Conservation (phyloP, 2,797 vertebrate genomes). For the Chaunax sp. region DNA sequence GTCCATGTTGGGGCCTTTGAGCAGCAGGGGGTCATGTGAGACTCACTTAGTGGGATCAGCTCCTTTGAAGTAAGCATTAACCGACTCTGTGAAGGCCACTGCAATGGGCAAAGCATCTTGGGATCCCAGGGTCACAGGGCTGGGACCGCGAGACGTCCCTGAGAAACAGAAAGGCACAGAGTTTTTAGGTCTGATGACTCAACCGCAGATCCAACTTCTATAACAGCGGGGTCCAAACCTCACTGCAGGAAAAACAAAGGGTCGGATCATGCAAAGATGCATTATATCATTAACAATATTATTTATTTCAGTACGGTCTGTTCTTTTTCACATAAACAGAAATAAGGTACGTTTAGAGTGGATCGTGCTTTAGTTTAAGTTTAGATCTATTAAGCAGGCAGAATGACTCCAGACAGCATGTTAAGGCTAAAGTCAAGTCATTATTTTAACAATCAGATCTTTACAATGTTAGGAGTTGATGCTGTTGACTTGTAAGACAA, state of each 20-base stretch:
- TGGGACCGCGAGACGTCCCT: constrained; percentile 98
- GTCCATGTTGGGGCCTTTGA: constrained; percentile 42
- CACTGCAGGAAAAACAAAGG: constrained; percentile 36
- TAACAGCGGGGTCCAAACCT: constrained; percentile 16
- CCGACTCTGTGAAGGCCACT: constrained; percentile 96
- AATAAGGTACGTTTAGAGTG: constrained; percentile 14
- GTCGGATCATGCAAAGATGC: constrained; percentile 46
- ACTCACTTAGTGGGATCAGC: constrained; percentile 96
- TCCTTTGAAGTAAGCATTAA: constrained; percentile 99
- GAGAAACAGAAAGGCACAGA: constrained; percentile 50
- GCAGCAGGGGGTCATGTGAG: constrained; percentile 75
- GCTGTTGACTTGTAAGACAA: constrained; percentile 22
- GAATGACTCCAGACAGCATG: constrained; percentile 21
- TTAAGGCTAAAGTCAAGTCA: constrained; percentile 15
- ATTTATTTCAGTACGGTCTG: constrained; percentile 38
- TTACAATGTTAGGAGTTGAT: constrained; percentile 43
- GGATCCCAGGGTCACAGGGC: constrained; percentile 95
- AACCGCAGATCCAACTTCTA: constrained; percentile 39
- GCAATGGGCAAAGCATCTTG: constrained; percentile 97
- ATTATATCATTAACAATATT: constrained; percentile 19
- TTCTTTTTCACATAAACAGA: constrained; percentile 48
- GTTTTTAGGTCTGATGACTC: constrained; percentile 48
- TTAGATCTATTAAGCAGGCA: constrained; percentile 14
- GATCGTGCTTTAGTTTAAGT: constrained; percentile 29
- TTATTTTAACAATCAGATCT: constrained; percentile 18